Evolutionary conservation across 2,113 vertebrate genomes (phyloP).

Genomic region (Cyanocitta stelleri): DNA sequence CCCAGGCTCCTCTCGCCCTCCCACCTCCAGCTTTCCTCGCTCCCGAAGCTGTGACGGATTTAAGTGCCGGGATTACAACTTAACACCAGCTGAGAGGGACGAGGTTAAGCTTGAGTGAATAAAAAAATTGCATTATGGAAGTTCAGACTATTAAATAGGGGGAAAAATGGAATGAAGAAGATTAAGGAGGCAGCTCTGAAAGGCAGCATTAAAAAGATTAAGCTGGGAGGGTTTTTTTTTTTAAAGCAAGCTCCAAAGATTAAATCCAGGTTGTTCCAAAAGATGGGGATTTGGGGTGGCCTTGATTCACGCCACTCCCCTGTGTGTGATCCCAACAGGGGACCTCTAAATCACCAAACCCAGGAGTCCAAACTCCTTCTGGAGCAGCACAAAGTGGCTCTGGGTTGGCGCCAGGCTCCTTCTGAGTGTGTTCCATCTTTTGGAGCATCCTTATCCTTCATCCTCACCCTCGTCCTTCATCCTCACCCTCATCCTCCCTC

Average conservation of each 20-base stretch:
- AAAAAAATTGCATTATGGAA: constrained; percentile 56
- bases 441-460: background rate
- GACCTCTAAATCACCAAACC: background rate
- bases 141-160: constrained; percentile 33
- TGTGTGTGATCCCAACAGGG: background rate
- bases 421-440: background rate
- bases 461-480: background rate
- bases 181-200: constrained; percentile 54
- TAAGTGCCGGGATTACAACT: constrained; percentile 50
- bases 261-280: background rate
- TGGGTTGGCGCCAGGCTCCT: background rate
- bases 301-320: background rate
- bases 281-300: background rate
- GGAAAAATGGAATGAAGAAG: constrained; percentile 34
- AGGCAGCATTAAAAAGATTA: constrained; percentile 50
- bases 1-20: background rate
- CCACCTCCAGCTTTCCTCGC: background rate
- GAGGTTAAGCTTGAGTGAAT: constrained; percentile 53
- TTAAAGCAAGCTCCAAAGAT: constrained; percentile 24
- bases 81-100: constrained; percentile 30
- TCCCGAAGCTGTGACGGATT: background rate
- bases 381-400: background rate
- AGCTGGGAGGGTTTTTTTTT: background rate
- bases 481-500: background rate
- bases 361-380: background rate